Base-by-base conservation (phyloP, 2,888 invertebrate genomes). In the Leptodirus hochenwartii region DNA sequence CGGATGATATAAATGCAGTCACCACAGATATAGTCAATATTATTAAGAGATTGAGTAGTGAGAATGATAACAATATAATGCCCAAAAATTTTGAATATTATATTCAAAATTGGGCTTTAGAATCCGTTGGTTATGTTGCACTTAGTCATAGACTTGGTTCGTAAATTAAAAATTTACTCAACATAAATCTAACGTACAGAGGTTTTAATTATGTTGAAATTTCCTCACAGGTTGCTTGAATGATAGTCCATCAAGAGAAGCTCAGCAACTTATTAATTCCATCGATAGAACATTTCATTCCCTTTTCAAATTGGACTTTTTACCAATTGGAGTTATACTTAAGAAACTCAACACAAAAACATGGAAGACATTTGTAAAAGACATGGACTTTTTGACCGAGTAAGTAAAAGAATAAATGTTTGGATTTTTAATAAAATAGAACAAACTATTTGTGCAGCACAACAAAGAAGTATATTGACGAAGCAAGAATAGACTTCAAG, bases 71-170 rank as follows among this genome's bases (percentile, higher is more conserved):
- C n/a, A n/a, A n/a, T n/a, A n/a, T n/a, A 39, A 46, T 47, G 45
- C 47, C 48, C 1, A 37, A 29, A 2, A 38, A 69, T 41, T 64
- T 72, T 27, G 46, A 53, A 17, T 47, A 56, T 11, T 66, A 70
- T 50, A 47, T 69, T 12, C 61, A 61, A 17, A 68, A 65, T 45
- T 75, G 70, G 68, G 61, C 69, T 2, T 47, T 75, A 29, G 75
- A 75, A 51, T 68, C 64, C 1, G 54, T 22, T 2, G 49, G 50
- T 4, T 43, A 50, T 1, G 47, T 61, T n/a, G 57, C 58, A 0
- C 37, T 59, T 13, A 54, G 61, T 33, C 51, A 31, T 33, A 32
- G 44, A 33, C 37, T 50, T 26, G 50, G 50, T 44, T 41, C 12
- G n/a, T n/a, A n/a, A n/a, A n/a, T n/a, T n/a, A n/a, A n/a, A n/a